Base-by-base conservation (phyloP, 2,888 invertebrate genomes). In the Dorcus hopei region DNA sequence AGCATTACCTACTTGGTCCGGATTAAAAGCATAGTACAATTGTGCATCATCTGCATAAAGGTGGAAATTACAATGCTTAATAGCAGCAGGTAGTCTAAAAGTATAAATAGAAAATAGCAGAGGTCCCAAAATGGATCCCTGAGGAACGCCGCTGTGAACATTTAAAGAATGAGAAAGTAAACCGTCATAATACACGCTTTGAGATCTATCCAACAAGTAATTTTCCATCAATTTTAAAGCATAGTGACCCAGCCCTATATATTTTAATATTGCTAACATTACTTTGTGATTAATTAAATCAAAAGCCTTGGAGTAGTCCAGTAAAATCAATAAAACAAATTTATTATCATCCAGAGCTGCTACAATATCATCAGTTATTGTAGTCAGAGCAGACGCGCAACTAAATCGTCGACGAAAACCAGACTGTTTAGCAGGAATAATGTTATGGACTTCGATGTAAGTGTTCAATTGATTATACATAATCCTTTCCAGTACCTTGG, bases 301-400 rank as follows among this genome's bases (percentile, higher is more conserved):
- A 38, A 54, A 50, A 1, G 54, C 48, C 11, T 47, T 54, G 3
- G 54, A 50, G 40, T 48, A 54, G 38, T 26, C 54, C 9, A 54
- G 49, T 14, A 41, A 38, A 5, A 49, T 38, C 49, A 54, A 38
- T 23, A 54, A 7, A 23, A 39, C 41, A 19, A 43, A 47, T 39
- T 55, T 42, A n/a, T 49, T 49, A 16, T 40, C 26, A 49, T 50
- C 40, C 38, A 40, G 23, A 33, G 49, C 55, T 41, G n/a, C 45
- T 19, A 55, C 48, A 14, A 55, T 55, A 49, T 40, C 55, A 49
- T 55, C 56, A 39, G 50, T 50, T 38, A 50, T 38, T 38, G 26
- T 38, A 11, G 39, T n/a, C 9, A 50, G 9, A 33, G 50, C 50
- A 50, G 38, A 38, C 11, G 50, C 50, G 6, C 50, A 50, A 50